Base-by-base conservation (phyloP, 2,797 vertebrate genomes). In the Coendou prehensilis region DNA sequence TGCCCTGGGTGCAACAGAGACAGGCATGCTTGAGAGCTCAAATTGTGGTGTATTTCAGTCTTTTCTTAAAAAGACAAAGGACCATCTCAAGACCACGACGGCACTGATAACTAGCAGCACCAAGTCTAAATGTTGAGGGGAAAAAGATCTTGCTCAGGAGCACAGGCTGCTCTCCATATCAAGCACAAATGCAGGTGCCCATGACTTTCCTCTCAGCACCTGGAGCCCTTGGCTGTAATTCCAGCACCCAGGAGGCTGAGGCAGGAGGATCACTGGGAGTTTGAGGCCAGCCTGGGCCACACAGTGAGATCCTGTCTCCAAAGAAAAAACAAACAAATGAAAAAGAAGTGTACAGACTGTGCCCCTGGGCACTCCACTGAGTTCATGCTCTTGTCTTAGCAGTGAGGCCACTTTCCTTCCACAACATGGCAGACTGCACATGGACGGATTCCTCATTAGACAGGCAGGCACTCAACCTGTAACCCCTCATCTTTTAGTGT, bases 51-150 rank as follows among this genome's bases (percentile, higher is more conserved):
- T 23, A 23, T 45, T 73, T 4, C 11, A 47, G 37, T 28, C 41
- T 81, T 92, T 90, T 86, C 20, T 56, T 57, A 78, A n/a, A 88
- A 90, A 88, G 79, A 73, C 37, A 71, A 78, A 71, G n/a, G 82
- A 57, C 26, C 61, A 37, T 54, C 54, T 79, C 47, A 92, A 30
- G 52, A 30, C 57, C 10, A 2, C 1, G 33, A 50, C 9, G 85
- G 22, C 41, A 15, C 2, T 71, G 81, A 95, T 28, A 76, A 80
- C 37, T 13, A 33, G n/a, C 57, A 37, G 23, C 18, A 37, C 23
- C 3, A 18, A 61, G 37, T 33, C 18, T 61, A 54, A 78, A 45
- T 37, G 28, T n/a, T 47, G 1, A n/a, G 85, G 50, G 67, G 9
- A 37, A 57, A 37, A 33, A 41, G 11, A 41, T 17, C 0, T 82